Percentiles rank a stretch among this genome's conserved stretches.
Evolutionary conservation across 2,113 vertebrate genomes (phyloP).

Genomic region (Lethenteron reissneri): DNA sequence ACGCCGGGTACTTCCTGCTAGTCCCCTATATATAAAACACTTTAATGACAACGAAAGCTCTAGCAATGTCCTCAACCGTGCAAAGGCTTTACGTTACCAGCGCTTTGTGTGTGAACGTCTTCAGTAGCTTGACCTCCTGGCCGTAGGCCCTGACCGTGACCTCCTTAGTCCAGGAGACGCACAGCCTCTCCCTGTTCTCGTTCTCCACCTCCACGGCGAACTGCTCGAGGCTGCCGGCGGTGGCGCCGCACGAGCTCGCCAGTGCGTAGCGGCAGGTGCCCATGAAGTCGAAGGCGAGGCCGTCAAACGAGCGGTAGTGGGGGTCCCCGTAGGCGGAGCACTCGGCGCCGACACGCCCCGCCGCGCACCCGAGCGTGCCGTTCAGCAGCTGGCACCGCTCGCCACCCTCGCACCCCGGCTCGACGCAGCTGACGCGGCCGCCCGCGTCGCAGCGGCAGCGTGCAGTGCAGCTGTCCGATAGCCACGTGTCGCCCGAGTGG

Average conservation of each 20-base stretch:
- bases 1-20: no score
- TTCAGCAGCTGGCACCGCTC: no score
- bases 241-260: slow-evolving; percentile 18
- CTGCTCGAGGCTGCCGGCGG: slow-evolving; percentile 13
- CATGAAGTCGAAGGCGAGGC: slow-evolving; percentile 17
- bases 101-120: no score
- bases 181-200: slow-evolving; percentile 15
- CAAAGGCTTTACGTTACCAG: no score
- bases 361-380: no score
- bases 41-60: no score
- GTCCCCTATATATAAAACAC: no score
- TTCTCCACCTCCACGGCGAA: slow-evolving; percentile 17
- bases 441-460: no score
- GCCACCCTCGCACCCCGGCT: no score
- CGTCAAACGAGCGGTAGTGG: slow-evolving; percentile 22
- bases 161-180: slow-evolving; percentile 18
- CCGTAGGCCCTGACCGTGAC: slow-evolving; percentile 19
- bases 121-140: slow-evolving; percentile 9
- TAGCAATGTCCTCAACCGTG: no score
- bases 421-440: no score
- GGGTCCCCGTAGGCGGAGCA: slow-evolving; percentile 22
- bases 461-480: no score
- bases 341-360: background rate
- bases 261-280: slow-evolving; percentile 22
- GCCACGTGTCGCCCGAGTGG: background rate